phyloP scores from a whole-genome alignment of 2,113 vertebrate genomes.

The Carassius auratus region DNA sequence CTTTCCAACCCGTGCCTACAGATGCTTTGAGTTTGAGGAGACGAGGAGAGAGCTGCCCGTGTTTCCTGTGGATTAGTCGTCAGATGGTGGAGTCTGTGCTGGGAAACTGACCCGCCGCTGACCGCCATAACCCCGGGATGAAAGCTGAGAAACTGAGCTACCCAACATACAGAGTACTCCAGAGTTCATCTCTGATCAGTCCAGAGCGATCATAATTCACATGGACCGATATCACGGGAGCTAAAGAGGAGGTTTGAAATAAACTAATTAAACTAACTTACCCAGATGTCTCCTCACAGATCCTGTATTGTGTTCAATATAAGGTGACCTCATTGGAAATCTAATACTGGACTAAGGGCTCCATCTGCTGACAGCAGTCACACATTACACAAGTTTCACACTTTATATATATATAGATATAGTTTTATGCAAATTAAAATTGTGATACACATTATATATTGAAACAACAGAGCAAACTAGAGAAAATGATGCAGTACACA shows the following conservation, averaged over 20 bases:
- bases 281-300: not conserved
- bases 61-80: conserved; percentile 79
- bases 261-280: not conserved
- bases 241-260: not conserved
- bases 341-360: not conserved
- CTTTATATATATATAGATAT: not conserved
- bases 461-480: conserved; percentile 66
- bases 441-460: not conserved
- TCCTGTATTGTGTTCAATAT: not conserved
- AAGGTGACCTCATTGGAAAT: not conserved
- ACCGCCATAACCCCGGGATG: conserved; percentile 52
- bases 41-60: conserved; percentile 70
- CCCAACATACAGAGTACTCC: not conserved
- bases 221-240: not conserved
- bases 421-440: not conserved
- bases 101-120: conserved; percentile 79
- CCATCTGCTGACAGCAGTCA: conserved; percentile 30
- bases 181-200: not conserved
- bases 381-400: conserved; percentile 44
- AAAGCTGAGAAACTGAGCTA: not conserved
- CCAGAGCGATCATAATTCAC: not conserved
- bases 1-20: conserved; percentile 61
- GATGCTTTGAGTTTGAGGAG: conserved; percentile 79
- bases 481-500: conserved; percentile 70
- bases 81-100: conserved; percentile 76